Conservation (phyloP, 1,140 invertebrate genomes). For the Drosophila nigromelanica region DNA sequence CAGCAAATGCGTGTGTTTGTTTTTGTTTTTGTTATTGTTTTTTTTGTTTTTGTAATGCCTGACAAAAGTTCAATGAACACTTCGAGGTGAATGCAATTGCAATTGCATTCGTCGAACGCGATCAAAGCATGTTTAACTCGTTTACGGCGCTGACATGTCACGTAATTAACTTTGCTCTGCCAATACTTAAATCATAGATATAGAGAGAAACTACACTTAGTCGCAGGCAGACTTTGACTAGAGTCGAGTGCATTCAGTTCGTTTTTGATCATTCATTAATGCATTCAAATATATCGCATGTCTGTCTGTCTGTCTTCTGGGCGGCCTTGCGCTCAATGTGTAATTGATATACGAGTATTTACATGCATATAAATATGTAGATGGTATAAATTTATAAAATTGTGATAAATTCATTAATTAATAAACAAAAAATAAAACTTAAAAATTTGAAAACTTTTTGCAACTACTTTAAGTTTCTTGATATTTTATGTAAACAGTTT, state of each 20-base stretch:
- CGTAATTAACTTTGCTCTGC: constrained; percentile 61
- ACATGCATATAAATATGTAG: constrained; percentile 21
- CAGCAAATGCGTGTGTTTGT: constrained; percentile 9
- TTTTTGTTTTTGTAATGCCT: constrained; percentile 7
- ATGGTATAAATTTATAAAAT: constrained; percentile 5
- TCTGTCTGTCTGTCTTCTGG: constrained; percentile 47
- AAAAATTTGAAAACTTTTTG: too few relatives aligned
- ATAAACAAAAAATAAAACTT: too few relatives aligned
- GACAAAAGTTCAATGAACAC: constrained; percentile 72
- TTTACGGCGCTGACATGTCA: constrained; percentile 71
- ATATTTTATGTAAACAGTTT: too few relatives aligned
- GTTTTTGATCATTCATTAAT: constrained; percentile 43
- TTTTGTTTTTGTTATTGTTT: neutral
- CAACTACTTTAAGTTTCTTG: too few relatives aligned
- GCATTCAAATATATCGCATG: constrained; percentile 36
- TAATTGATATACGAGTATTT: constrained; percentile 59
- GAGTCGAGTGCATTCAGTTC: constrained; percentile 51
- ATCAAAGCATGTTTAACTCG: constrained; percentile 61
- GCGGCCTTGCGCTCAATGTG: constrained; percentile 70
- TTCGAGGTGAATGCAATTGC: constrained; percentile 75
- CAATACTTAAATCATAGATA: constrained; percentile 48
- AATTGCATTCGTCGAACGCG: constrained; percentile 45
- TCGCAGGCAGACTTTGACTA: neutral
- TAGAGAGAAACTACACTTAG: neutral
- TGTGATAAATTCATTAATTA: neutral